Base-by-base conservation (phyloP, 1,140 invertebrate species). In the Diprion similis region DNA sequence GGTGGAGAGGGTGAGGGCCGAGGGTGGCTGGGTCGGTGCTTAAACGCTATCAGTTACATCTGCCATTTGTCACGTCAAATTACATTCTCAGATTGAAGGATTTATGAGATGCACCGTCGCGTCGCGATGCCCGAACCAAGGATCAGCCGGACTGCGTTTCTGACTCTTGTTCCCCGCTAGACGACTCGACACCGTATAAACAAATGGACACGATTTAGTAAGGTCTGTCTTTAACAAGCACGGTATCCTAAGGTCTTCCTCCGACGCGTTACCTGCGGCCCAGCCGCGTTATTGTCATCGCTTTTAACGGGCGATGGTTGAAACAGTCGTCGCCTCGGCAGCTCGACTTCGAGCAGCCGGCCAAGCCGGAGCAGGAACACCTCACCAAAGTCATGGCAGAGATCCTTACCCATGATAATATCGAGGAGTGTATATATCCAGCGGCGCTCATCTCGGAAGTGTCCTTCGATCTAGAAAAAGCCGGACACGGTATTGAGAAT, bases 21-120 rank as follows among this genome's bases (percentile, higher is more conserved):
- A n/a, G n/a, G n/a, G n/a, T n/a, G n/a, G 70, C n/a, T 11, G 37
- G 19, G 24, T 37, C 24, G 24, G 24, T 59, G 51, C 51, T 59
- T 17, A 59, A 59, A 59, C 75, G 82, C 76, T 84, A 83, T 84
- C 83, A 82, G 51, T 82, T 82, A 83, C 83, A 84, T 85, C 82
- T 83, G 80, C 83, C 83, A 82, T 86, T 86, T 86, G 83, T 86
- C 84, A 84, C 81, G 84, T 86, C 83, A 84, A 86, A 86, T 85
- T 83, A 84, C 80, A 81, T 82, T 81, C 80, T 78, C 77, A 77
- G 72, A 78, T 71, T 78, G 77, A 79, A 71, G 77, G 78, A 79
- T 79, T 79, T 82, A 81, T 83, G 84, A 83, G 82, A 82, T 79
- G 76, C 79, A 59, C 51, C 51, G n/a, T 37, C 24, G 24, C 24